Base-by-base conservation (phyloP, 1,140 invertebrate genomes). In the Patella vulgata region DNA sequence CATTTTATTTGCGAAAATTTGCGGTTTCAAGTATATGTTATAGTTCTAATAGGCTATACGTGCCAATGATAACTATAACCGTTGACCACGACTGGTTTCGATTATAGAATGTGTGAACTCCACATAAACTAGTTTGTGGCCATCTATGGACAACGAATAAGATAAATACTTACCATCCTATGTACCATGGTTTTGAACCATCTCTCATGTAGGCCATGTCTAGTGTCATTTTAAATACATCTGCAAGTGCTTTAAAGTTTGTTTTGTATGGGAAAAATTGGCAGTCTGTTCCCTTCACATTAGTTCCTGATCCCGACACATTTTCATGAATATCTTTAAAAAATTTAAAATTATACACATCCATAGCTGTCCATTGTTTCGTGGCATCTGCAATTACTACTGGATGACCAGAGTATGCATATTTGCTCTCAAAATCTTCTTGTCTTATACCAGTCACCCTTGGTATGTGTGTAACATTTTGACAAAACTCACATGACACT, bases 231-330 rank as follows among this genome's bases (percentile, higher is more conserved):
- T 89, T 87, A 63, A 97, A 90, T 0, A 93, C 93, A 61, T 97
- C 91, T 42, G 85, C 80, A 0, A 97, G 84, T 52, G 85, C 90
- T 23, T 83, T 83, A 73, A 96, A 93, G 53, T 92, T 91, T 0
- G 93, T 95, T 82, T 93, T 90, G 79, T 97, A 97, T 0, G 94
- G 92, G 76, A 97, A 94, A 82, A 96, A 98, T 79, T 96, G 95
- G 73, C 95, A 98, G 33, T 82, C 76, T 28, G 56, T 63, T 30
- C 75, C 66, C 9, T 65, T 47, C 52, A 74, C 78, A 43, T 65
- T 59, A 9, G 80, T 55, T 5, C 73, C 79, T 12, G 72, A 63
- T 39, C 71, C 33, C 5, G 33, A 74, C 1, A 66, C 77, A 8
- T 52, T 84, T 70, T 88, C 69, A 82, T 95, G 96, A 25, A 96